Evolutionary conservation across 1,140 invertebrate species (phyloP).

Genomic region (Sminthurinus signatus): DNA sequence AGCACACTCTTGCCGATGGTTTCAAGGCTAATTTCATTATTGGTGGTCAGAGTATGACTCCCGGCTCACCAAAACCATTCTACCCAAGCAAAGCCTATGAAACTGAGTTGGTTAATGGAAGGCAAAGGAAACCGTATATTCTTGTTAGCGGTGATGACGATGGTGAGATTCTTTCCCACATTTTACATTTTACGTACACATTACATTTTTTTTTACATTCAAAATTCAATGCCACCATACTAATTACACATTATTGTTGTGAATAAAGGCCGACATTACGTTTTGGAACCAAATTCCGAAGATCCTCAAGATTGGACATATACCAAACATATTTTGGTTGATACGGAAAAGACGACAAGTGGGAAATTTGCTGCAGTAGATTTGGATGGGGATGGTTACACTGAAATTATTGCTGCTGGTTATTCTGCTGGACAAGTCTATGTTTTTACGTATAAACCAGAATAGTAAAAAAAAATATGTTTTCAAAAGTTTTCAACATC

Average conservation of each 20-base stretch:
- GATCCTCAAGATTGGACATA: slow-evolving; percentile 45
- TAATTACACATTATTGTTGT: too few species aligned
- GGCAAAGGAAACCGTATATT: slow-evolving; percentile 44
- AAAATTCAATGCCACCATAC: too few species aligned
- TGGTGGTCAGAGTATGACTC: slow-evolving; percentile 42
- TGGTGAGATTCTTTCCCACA: too few species aligned
- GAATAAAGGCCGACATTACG: slow-evolving; percentile 44
- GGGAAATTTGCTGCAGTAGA: slow-evolving; percentile 43
- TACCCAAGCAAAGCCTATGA: slow-evolving; percentile 42
- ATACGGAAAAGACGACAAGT: slow-evolving; percentile 32
- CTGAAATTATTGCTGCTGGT: slow-evolving; percentile 45
- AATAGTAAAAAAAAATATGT: too few species aligned
- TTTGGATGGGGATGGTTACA: slow-evolving; percentile 46
- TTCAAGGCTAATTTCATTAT: slow-evolving; percentile 43
- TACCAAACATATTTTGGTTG: slow-evolving; percentile 37
- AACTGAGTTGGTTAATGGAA: slow-evolving; percentile 37
- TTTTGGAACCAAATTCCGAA: slow-evolving; percentile 43
- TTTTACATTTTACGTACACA: too few species aligned
- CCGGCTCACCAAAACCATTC: slow-evolving; percentile 42
- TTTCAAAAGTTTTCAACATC: too few species aligned
- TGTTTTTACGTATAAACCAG: slow-evolving; percentile 44
- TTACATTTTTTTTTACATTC: too few species aligned
- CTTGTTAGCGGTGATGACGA: slow-evolving; percentile 47
- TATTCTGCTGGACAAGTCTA: slow-evolving; percentile 43
- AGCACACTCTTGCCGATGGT: slow-evolving; percentile 43